phyloP scores from a whole-genome alignment of 2,797 vertebrate species.

The Borostomias antarcticus region DNA sequence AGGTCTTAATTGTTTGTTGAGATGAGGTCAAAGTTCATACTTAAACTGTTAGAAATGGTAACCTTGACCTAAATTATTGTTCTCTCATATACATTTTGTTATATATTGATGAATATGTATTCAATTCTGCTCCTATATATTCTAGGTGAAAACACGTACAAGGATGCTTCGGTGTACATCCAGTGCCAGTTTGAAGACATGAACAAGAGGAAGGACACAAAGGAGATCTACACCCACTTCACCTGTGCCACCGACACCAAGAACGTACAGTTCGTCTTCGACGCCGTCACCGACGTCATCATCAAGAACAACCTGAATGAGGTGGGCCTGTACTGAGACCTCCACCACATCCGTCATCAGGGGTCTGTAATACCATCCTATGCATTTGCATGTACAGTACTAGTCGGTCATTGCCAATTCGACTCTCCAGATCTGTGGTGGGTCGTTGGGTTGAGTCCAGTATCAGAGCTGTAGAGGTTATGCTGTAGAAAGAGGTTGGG shows the following conservation, averaged over 20 bases:
- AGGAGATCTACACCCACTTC: conserved; percentile 98
- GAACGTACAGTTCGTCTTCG: conserved; percentile 98
- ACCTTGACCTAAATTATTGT: background rate
- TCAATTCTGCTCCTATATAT: background rate
- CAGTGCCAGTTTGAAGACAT: conserved; percentile 96
- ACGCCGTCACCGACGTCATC: conserved; percentile 96
- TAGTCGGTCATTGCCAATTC: background rate
- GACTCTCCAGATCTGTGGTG: background rate
- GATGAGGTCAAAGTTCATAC: background rate
- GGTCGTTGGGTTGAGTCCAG: background rate
- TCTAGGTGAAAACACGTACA: conserved; percentile 86
- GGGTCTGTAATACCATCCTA: background rate
- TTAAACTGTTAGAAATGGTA: background rate
- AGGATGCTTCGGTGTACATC: conserved; percentile 91
- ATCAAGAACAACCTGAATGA: conserved; percentile 97
- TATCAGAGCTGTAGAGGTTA: background rate
- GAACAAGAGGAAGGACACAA: conserved; percentile 91
- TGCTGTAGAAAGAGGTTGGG: background rate
- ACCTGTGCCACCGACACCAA: conserved; percentile 98
- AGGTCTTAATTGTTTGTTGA: background rate
- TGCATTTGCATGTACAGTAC: background rate
- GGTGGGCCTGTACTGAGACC: conserved; percentile 89
- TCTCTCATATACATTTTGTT: background rate
- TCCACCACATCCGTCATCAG: background rate
- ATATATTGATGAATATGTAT: background rate